Evolutionary conservation across 2,113 vertebrate species (phyloP), one percentile per base, ranked within the genome.

Genomic region (Pogonocichla stellata): DNA sequence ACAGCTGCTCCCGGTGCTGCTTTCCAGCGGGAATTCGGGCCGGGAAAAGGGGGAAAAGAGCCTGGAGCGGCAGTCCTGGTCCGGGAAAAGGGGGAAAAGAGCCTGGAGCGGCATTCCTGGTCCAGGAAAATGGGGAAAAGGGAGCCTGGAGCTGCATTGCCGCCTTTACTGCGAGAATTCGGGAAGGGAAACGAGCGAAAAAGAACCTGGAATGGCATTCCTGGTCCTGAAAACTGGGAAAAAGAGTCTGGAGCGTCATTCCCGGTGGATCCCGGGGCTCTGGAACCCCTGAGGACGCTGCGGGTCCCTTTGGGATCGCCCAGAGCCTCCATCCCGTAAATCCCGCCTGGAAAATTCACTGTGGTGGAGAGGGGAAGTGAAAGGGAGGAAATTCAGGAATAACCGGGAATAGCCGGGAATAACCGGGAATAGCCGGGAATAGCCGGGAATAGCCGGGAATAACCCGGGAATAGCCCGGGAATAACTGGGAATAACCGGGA

Each of bases 1-100:
- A 97, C 98, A 98, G 98, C 98, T 98, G 98, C 97, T 98, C 97
- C 53, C 95, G 97, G 97, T 95, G 97, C 62, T 16, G 3, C 62
- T 12, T n/a, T 14, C 48, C 50, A 31, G 33, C 6, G 62, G 62
- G 77, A 80, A 80, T 47, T 66, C 33, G 40, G 48, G 38, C 31
- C 38, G 38, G 61, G 50, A 10, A 58, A 34, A 34, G 3, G 56
- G 34, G 34, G 7, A 12, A 38, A 38, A 10, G 34, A 12, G 57
- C 14, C 34, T 8, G 57, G n/a, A 57, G 54, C 5, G 54, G 8
- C 3, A 23, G 23, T 57, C 54, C 33, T 22, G n/a, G 50, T 5
- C 5, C 19, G 11, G 56, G 13, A 36, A 51, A 53, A 31, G 15
- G 10, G 23, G 62, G 17, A 9, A 29, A 53, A 53, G 40, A 6